These are phyloP conservation scores for Sthenelais limicola DNA, from an alignment of 2,888 invertebrate genomes.

Conservation along the genomic window DNA sequence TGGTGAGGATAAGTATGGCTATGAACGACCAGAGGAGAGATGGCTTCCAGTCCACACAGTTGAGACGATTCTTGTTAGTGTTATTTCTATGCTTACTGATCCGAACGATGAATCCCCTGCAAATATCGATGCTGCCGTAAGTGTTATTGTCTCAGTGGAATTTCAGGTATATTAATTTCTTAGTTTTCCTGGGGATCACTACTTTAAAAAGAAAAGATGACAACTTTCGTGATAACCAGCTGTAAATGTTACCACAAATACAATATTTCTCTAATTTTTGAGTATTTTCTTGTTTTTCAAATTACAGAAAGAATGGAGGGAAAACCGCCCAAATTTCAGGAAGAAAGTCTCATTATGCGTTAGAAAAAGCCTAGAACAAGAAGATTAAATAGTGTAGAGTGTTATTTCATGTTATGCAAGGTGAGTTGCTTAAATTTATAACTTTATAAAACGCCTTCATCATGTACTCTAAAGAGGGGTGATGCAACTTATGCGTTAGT, in stretches of 20 bases:
- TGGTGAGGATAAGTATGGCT: slow-evolving; percentile 98
- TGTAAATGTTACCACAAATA: too few species aligned
- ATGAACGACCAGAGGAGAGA: slow-evolving; percentile 97
- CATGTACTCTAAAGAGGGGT: too few species aligned
- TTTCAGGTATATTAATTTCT: too few species aligned
- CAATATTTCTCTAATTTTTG: too few species aligned
- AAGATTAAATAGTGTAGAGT: slow-evolving; percentile 15
- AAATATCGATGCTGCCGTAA: slow-evolving; percentile 98
- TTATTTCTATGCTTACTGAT: slow-evolving; percentile 99
- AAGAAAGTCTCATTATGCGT: slow-evolving; percentile 98
- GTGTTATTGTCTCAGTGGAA: too few species aligned
- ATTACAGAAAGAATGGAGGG: slow-evolving; percentile 97
- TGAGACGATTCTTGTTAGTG: slow-evolving; percentile 98
- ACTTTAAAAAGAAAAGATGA: too few species aligned
- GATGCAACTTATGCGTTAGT: too few species aligned
- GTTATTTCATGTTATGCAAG: slow-evolving; percentile 38
- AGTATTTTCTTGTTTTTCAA: too few species aligned
- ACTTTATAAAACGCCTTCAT: too few species aligned
- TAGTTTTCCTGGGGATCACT: too few species aligned
- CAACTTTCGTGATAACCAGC: too few species aligned
- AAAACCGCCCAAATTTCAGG: slow-evolving; percentile 97
- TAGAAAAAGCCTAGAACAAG: slow-evolving; percentile 93
- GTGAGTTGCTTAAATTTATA: too few species aligned
- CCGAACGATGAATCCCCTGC: slow-evolving; percentile 99
- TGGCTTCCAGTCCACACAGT: slow-evolving; percentile 99